Percentiles rank a stretch among this genome's conserved stretches.
Conservation (phyloP, 37 sponge, comb jelly and placozoan species). For the Ianthella basta region DNA sequence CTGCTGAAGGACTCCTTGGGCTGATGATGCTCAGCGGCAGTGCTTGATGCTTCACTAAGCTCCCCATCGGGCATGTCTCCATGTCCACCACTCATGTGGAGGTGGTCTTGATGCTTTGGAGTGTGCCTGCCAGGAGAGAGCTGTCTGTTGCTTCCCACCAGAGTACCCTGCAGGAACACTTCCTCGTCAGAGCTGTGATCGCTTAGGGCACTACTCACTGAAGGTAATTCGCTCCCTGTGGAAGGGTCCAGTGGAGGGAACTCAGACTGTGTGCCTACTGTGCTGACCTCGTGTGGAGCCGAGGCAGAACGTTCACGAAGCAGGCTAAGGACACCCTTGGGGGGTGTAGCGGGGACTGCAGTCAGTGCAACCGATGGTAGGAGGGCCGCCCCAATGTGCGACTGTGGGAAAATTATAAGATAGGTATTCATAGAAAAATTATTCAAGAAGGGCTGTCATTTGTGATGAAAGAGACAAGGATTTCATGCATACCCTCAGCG, state of each 20-base stretch:
- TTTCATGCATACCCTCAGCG: no score
- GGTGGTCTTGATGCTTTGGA: not conserved
- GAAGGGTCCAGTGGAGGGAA: not conserved
- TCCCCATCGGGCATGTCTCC: no score
- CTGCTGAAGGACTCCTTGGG: no score
- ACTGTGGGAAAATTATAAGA: conserved; percentile 4
- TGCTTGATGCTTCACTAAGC: no score
- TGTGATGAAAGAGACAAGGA: no score
- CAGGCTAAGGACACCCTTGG: not conserved
- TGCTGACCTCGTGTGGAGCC: not conserved
- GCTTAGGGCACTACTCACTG: conserved; percentile 30
- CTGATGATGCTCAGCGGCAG: no score
- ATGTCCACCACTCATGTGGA: not conserved
- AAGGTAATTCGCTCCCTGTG: not conserved
- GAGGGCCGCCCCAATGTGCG: conserved; percentile 14
- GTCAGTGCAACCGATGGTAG: conserved; percentile 36
- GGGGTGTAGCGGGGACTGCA: conserved; percentile 40
- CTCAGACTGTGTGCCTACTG: not conserved
- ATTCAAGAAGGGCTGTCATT: no score
- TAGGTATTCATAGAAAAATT: no score
- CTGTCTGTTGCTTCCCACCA: not conserved
- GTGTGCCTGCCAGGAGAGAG: not conserved
- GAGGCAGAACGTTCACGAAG: not conserved
- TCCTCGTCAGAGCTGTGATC: conserved; percentile 30
- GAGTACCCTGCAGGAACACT: no score